These are phyloP conservation scores for Tiliqua scincoides DNA, from an alignment of 2,113 vertebrate genomes.

Conservation along the genomic window DNA sequence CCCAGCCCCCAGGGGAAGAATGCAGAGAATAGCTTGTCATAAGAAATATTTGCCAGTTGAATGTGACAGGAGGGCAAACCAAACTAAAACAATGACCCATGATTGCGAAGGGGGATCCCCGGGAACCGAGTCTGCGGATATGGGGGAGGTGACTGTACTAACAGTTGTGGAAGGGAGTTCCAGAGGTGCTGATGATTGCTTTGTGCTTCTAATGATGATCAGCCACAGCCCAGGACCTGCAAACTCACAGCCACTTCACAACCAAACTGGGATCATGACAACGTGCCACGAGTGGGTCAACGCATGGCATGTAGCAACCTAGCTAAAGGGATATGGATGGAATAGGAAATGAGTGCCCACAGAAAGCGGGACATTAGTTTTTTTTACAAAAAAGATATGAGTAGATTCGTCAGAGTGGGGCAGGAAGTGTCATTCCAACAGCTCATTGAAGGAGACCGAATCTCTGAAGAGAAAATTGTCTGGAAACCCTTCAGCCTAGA, in stretches of 20 bases:
- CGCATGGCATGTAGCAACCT: background rate
- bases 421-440: background rate
- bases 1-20: too few relatives aligned
- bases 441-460: background rate
- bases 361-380: background rate
- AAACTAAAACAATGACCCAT: too few relatives aligned
- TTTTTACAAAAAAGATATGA: background rate
- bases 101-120: too few relatives aligned
- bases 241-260: background rate
- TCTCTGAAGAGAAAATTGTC: background rate
- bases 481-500: background rate
- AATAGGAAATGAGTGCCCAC: background rate
- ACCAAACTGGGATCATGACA: background rate
- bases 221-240: slow-evolving; percentile 37
- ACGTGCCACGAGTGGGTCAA: background rate
- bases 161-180: too few relatives aligned
- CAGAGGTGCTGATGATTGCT: background rate
- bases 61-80: too few relatives aligned
- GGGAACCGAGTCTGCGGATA: too few relatives aligned
- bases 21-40: too few relatives aligned
- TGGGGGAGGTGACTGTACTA: too few relatives aligned
- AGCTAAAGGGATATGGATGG: background rate
- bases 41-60: too few relatives aligned
- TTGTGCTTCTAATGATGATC: slow-evolving; percentile 38
- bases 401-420: background rate